Base-by-base conservation (phyloP, 2,797 vertebrate genomes). In the Paguma larvata region DNA sequence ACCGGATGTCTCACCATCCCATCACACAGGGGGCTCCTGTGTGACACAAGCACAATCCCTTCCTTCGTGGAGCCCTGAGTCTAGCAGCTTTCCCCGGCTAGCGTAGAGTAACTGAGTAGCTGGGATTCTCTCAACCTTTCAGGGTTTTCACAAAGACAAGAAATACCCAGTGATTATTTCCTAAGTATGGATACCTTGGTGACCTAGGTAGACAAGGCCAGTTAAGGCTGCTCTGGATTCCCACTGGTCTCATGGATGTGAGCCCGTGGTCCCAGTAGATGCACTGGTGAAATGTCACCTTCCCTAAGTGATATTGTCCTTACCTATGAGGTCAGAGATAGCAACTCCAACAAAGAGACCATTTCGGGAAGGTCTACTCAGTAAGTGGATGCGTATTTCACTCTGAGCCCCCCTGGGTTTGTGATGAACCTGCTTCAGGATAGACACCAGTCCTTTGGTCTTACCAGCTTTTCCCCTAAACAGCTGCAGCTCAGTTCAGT, bases 391-490 rank as follows among this genome's bases (percentile, higher is more conserved):
- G 59, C n/a, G 8, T 23, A 27, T 12, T 87, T 86, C 44, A 73
- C 41, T 62, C 83, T 25, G 23, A 84, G 67, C 12, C 21, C 82
- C 41, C 30, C 3, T 4, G n/a, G 59, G 65, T 78, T 41, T 48
- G 18, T 27, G 56, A 90, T 5, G 16, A 46, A 44, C 38, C n/a
- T 85, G 65, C 11, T n/a, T 67, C 48, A 38, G 5, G 27, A 65
- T 0, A 3, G 41, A 48, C 12, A 34, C 19, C 9, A 44, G 38
- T 62, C 11, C 80, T 82, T 73, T 30, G 11, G n/a, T 46, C 41
- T 51, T 89, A 94, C 11, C 27, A 75, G 32, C 14, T 51, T 86
- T 91, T 73, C 30, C 56, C 75, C 84, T 85, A 41, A 95, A 78
- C 4, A 85, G 38, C 23, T 75, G 32, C 11, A 86, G 44, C 73